A percentile compares a stretch with the other conserved stretches of the same genome.
Conservation (phyloP, 2,113 vertebrate species). For the Amia ocellicauda region DNA sequence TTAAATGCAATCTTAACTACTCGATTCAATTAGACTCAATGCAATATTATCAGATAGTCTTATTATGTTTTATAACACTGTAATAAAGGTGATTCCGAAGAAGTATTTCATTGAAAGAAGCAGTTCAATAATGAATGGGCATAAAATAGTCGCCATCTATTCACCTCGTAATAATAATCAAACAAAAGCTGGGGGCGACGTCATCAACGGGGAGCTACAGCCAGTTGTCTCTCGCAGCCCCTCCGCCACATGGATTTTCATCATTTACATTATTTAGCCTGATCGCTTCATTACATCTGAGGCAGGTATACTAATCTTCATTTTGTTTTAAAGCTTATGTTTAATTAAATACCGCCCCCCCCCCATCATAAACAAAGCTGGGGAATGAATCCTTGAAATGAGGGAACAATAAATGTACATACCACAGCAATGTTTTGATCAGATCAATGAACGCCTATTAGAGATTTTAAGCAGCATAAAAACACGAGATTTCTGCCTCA, state of each 20-base stretch:
- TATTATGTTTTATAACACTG: no score
- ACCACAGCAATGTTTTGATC: background rate
- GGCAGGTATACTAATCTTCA: slow-evolving; percentile 56
- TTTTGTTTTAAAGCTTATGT: slow-evolving; percentile 55
- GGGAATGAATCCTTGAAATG: background rate
- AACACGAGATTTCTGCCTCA: background rate
- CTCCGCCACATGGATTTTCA: slow-evolving; percentile 64
- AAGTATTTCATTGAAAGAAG: slow-evolving; percentile 41
- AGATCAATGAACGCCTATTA: background rate
- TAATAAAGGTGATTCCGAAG: no score
- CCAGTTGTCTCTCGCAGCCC: slow-evolving; percentile 50
- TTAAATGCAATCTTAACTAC: slow-evolving; percentile 38
- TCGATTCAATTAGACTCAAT: slow-evolving; percentile 50
- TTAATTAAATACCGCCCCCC: slow-evolving; percentile 24
- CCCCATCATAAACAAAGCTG: background rate
- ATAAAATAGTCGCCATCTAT: slow-evolving; percentile 45
- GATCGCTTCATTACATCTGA: slow-evolving; percentile 71
- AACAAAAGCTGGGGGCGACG: slow-evolving; percentile 48
- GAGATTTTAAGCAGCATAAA: no score
- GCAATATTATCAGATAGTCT: slow-evolving; percentile 46
- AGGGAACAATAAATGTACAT: background rate
- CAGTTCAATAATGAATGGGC: slow-evolving; percentile 41
- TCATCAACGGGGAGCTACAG: slow-evolving; percentile 33
- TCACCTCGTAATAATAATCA: slow-evolving; percentile 48
- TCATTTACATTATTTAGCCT: slow-evolving; percentile 70